Conservation (phyloP, 2,888 invertebrate genomes). For the Caenorhabditis sp. region DNA sequence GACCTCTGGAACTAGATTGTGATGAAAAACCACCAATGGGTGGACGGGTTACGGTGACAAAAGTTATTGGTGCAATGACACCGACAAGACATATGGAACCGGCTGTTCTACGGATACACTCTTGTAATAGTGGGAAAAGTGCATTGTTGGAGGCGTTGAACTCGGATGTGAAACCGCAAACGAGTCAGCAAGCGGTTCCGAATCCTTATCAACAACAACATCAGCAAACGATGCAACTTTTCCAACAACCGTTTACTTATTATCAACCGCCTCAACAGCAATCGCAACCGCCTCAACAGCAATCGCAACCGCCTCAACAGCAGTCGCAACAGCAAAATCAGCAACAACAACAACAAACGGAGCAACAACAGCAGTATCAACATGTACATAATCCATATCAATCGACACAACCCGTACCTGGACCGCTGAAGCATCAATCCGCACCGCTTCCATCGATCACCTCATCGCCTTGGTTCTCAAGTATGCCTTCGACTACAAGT, state of each 20-base stretch:
- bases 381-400: neutral
- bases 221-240: neutral
- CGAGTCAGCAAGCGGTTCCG: neutral
- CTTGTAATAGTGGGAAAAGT: conserved; percentile 12
- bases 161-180: neutral
- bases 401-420: neutral
- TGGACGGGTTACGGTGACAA: neutral
- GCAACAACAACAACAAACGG: neutral
- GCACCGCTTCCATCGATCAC: conserved; percentile 24
- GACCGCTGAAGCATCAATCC: neutral
- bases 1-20: neutral
- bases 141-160: conserved; percentile 18
- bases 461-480: conserved; percentile 27
- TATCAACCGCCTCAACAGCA: neutral
- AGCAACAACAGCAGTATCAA: neutral
- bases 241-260: neutral
- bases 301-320: neutral
- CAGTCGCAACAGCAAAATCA: neutral
- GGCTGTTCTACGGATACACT: neutral
- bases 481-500: neutral
- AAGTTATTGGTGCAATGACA: neutral
- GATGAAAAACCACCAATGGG: neutral
- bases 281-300: neutral
- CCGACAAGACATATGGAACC: neutral
- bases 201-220: neutral